Evolutionary conservation across 2,113 vertebrate genomes (phyloP).

Genomic region (Lamprologus lemairii): DNA sequence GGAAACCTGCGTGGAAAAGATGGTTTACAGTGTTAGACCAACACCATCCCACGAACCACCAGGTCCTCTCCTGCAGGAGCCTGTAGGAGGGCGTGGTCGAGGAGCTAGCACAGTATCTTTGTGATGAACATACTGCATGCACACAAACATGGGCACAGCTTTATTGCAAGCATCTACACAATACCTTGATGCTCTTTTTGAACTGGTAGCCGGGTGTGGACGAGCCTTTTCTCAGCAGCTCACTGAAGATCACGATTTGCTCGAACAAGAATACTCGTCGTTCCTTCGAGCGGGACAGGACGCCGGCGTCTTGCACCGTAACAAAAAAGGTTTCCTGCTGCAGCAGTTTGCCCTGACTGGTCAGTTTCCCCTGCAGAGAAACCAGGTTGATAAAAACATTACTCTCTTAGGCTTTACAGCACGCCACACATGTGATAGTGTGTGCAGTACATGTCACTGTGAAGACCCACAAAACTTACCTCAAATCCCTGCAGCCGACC

Average conservation of each 20-base stretch:
- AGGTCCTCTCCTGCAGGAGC: neutral
- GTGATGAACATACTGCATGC: neutral
- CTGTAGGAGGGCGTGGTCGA: neutral
- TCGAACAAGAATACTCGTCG: constrained; percentile 95
- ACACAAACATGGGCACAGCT: neutral
- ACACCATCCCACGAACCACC: neutral
- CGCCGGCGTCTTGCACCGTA: constrained; percentile 86
- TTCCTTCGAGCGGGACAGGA: constrained; percentile 91
- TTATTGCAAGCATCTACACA: too few relatives aligned
- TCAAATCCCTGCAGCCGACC: constrained; percentile 96
- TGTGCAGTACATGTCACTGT: neutral
- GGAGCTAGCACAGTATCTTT: neutral
- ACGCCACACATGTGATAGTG: neutral
- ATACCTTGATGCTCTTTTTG: constrained; percentile 94
- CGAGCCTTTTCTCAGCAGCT: constrained; percentile 94
- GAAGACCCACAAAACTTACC: constrained; percentile 58
- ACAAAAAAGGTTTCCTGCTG: constrained; percentile 98
- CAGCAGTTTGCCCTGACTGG: constrained; percentile 91
- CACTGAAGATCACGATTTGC: constrained; percentile 98
- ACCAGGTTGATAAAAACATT: neutral
- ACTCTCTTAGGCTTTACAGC: neutral
- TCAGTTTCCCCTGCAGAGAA: constrained; percentile 84
- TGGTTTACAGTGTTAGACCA: neutral
- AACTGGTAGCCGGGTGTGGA: constrained; percentile 92
- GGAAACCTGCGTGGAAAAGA: constrained; percentile 76